Evolutionary conservation across 2,113 vertebrate genomes (phyloP), one percentile per base, ranked within the genome.

Genomic region (Pteropus alecto): DNA sequence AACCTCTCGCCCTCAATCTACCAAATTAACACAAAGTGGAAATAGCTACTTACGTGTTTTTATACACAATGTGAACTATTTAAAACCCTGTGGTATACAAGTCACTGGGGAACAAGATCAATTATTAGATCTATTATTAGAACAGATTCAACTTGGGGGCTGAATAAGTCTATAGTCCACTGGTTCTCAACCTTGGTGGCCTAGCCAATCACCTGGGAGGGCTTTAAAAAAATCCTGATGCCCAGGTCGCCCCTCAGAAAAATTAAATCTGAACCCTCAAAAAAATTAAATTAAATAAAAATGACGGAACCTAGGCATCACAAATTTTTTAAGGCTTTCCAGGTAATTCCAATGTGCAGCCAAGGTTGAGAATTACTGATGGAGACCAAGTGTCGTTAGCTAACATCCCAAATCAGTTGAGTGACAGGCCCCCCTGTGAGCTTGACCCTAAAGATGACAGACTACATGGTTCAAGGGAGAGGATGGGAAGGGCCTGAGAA

Each of bases 111-210:
- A 81, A 82, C 70, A 93, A 93, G 48, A 51, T 13, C 26, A 28
- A 86, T 12, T 51, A 51, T 51, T 51, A 94, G 68, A 88, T 54
- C 54, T 93, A 67, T 94, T 81, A 85, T 93, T 87, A 92, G 84
- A 90, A 41, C 15, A 79, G 79, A 41, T 26, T 43, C 54, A 38
- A 46, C 41, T 61, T 61, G 22, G 71, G 76, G 54, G 63, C 3
- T 73, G 89, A 76, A 56, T 54, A 58, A n/a, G 76, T 76, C 35
- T 77, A 48, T 12, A 87, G 63, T 30, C 8, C 41, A 48, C 61
- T 4, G 51, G 76, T 28, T 97, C 74, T 74, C 74, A 78, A 12
- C 21, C 26, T 24, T 7, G 13, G 74, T 30, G 85, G 16, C 60
- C 58, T 3, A 33, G 0, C 41, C 30, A 87, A 43, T 41, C 82